A percentile compares a stretch with the other conserved stretches of the same genome.
These are phyloP conservation scores for Vicugna pacos DNA, from an alignment of 2,113 vertebrate genomes.

Conservation along the genomic window DNA sequence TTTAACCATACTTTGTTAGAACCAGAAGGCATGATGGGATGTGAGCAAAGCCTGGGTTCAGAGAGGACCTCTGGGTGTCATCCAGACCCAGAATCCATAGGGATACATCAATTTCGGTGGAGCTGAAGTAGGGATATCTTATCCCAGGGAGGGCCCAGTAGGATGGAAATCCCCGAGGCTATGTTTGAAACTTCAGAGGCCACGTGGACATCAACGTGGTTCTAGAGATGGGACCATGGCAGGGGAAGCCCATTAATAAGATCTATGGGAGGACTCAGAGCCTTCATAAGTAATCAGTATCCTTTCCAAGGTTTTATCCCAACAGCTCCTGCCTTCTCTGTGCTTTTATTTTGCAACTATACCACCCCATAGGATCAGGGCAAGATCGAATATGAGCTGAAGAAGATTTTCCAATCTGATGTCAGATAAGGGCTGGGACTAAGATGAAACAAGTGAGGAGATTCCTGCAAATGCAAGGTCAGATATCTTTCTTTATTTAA, in stretches of 20 bases:
- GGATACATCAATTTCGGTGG: neutral
- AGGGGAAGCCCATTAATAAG: neutral
- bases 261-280: accelerated
- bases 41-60: neutral
- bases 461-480: neutral
- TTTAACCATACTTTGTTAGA: neutral
- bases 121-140: neutral
- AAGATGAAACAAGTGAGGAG: neutral
- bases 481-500: neutral
- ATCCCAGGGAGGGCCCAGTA: neutral
- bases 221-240: neutral
- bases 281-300: neutral
- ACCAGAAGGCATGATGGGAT: neutral
- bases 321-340: neutral
- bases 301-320: neutral
- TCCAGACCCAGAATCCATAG: neutral
- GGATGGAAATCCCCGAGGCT: neutral
- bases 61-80: neutral
- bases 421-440: neutral
- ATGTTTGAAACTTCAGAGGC: neutral
- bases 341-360: conserved; percentile 9
- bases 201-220: neutral
- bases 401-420: neutral
- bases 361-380: neutral
- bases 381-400: neutral